Conservation (phyloP, 2,888 invertebrate genomes). For the Apantesis nais region DNA sequence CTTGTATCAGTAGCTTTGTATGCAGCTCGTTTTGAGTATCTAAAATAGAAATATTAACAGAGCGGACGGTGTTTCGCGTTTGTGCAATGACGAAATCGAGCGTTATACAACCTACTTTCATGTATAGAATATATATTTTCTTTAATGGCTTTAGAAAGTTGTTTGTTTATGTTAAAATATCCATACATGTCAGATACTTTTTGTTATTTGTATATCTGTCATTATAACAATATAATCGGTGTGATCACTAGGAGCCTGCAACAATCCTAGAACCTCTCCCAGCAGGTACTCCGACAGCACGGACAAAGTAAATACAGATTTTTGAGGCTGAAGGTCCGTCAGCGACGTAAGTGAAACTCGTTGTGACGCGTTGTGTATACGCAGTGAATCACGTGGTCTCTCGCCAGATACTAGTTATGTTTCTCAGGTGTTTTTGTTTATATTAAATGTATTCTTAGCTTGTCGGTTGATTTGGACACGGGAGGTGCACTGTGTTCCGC, state of each 20-base stretch:
- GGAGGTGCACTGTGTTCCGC: constrained; percentile 20
- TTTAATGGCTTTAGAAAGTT: constrained; percentile 44
- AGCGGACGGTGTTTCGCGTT: constrained; percentile 17
- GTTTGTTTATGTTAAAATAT: constrained; percentile 36
- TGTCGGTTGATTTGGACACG: constrained; percentile 36
- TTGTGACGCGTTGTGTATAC: constrained; percentile 16
- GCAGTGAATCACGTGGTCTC: constrained; percentile 32
- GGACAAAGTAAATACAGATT: background rate
- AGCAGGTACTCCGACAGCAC: background rate
- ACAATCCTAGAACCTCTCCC: background rate
- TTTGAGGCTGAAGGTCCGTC: constrained; percentile 10
- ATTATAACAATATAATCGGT: constrained; percentile 2
- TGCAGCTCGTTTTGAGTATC: constrained; percentile 44
- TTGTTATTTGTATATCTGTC: constrained; percentile 21
- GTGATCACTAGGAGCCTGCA: background rate
- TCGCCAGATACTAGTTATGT: constrained; percentile 37
- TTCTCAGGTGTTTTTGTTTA: constrained; percentile 45
- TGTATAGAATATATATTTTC: constrained; percentile 36
- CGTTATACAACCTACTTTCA: constrained; percentile 43
- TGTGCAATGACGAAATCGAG: constrained; percentile 39
- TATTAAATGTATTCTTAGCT: constrained; percentile 44
- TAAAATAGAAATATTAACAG: constrained; percentile 35
- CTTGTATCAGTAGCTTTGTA: constrained; percentile 41
- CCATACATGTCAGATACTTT: constrained; percentile 24
- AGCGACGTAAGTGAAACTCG: constrained; percentile 17